A percentile compares a stretch with the other conserved stretches of the same genome.
Evolutionary conservation across 2,888 invertebrate species (phyloP).

Genomic region (Neoitamus cyanurus): DNA sequence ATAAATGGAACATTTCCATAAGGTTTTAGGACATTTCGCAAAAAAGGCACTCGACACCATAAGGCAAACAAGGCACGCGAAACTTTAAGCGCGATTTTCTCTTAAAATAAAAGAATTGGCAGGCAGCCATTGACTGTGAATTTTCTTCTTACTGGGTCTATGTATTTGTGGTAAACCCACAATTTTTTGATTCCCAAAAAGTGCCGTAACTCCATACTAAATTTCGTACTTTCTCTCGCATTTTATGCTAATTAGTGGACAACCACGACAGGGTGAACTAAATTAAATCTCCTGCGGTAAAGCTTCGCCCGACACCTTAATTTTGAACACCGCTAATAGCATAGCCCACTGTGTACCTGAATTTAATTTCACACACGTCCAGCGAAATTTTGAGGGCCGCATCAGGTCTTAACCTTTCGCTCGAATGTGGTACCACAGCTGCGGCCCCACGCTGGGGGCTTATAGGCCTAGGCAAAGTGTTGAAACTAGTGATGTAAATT

Average conservation of each 20-base stretch:
- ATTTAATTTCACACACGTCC: not conserved
- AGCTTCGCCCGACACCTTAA: not conserved
- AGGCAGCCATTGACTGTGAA: too few species aligned
- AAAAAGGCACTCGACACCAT: too few species aligned
- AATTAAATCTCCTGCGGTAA: not conserved
- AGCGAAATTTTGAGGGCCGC: not conserved
- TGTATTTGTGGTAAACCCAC: too few species aligned
- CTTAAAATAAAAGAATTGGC: too few species aligned
- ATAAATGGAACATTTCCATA: too few species aligned
- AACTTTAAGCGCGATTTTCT: too few species aligned
- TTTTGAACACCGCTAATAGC: not conserved
- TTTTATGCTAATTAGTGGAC: not conserved
- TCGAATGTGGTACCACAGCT: not conserved
- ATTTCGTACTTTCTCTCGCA: not conserved
- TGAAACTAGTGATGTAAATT: slow-evolving; percentile 9
- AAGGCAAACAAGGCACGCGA: too few species aligned
- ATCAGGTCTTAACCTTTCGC: not conserved
- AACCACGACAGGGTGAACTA: not conserved
- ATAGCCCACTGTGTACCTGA: not conserved
- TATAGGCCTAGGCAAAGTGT: not conserved
- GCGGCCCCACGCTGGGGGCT: not conserved
- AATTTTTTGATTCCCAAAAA: too few species aligned
- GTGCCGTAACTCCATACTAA: not conserved
- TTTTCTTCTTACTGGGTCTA: too few species aligned
- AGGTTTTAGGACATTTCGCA: too few species aligned